A percentile compares a stretch with the other conserved stretches of the same genome.
Evolutionary conservation across 2,888 invertebrate genomes (phyloP).

Genomic region (Anticlea derivata): DNA sequence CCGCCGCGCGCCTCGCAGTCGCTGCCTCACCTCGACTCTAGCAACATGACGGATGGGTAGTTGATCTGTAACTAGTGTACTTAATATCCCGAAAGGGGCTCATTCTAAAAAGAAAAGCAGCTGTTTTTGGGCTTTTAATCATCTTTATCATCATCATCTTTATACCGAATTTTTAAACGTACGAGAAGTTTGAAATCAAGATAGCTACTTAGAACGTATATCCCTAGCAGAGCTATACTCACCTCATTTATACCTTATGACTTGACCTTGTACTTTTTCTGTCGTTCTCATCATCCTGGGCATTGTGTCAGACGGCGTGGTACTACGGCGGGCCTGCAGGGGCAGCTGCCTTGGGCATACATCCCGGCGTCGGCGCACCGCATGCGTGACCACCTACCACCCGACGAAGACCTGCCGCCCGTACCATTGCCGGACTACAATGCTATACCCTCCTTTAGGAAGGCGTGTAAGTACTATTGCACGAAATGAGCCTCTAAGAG

Average conservation of each 20-base stretch:
- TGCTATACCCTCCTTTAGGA: constrained; percentile 68
- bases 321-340: constrained; percentile 76
- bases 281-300: too few species aligned
- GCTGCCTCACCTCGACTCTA: constrained; percentile 58
- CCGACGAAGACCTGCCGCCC: constrained; percentile 83
- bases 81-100: too few species aligned
- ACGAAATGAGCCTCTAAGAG: too few species aligned
- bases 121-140: too few species aligned
- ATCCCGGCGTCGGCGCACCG: constrained; percentile 68
- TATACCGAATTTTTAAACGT: too few species aligned
- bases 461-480: constrained; percentile 70
- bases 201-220: too few species aligned
- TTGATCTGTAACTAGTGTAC: not conserved
- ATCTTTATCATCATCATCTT: too few species aligned
- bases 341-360: constrained; percentile 86
- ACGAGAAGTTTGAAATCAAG: too few species aligned
- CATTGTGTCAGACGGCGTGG: constrained; percentile 61
- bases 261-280: too few species aligned
- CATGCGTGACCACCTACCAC: constrained; percentile 71
- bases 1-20: constrained; percentile 60
- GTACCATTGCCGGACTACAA: constrained; percentile 85
- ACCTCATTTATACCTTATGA: too few species aligned
- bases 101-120: too few species aligned
- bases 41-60: constrained; percentile 42
- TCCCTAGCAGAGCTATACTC: too few species aligned